Percentiles rank a stretch among this genome's conserved stretches.
These are phyloP conservation scores for Cactoblastis cactorum DNA, from an alignment of 2,888 invertebrate genomes.

Conservation along the genomic window DNA sequence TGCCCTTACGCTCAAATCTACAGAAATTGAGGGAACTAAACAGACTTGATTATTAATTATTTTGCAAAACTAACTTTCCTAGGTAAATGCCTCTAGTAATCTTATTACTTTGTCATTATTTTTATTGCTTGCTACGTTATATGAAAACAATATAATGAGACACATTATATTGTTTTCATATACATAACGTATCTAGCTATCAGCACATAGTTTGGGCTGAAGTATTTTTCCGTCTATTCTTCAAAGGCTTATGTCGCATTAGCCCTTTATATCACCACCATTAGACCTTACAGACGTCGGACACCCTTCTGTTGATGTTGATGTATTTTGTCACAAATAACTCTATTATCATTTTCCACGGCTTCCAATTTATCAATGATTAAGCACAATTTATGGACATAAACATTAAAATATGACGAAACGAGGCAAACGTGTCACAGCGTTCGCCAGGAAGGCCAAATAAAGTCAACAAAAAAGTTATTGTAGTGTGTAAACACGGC, in stretches of 20 bases:
- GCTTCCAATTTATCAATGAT: not conserved
- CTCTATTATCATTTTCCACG: not conserved
- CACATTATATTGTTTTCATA: not conserved
- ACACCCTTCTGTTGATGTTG: not conserved
- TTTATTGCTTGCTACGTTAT: no score
- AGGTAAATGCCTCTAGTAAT: no score
- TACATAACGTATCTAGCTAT: not conserved
- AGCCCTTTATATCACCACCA: not conserved
- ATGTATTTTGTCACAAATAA: conserved; percentile 5
- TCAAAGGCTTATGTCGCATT: conserved; percentile 5
- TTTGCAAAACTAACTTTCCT: no score
- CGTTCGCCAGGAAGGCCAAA: conserved; percentile 16
- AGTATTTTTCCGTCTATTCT: not conserved
- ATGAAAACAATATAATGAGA: no score
- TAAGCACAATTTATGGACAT: not conserved
- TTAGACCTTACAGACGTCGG: not conserved
- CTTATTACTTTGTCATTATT: no score
- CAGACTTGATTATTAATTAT: not conserved
- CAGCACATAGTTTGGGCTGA: not conserved
- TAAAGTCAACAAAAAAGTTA: conserved; percentile 20
- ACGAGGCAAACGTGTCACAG: not conserved
- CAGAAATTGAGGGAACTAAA: not conserved
- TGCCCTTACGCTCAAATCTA: not conserved
- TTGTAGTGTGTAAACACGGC: conserved; percentile 16
- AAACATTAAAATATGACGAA: not conserved